Evolutionary conservation across 2,888 invertebrate genomes (phyloP), one percentile per base, ranked within the genome.

Genomic region (Polyommatus icarus): DNA sequence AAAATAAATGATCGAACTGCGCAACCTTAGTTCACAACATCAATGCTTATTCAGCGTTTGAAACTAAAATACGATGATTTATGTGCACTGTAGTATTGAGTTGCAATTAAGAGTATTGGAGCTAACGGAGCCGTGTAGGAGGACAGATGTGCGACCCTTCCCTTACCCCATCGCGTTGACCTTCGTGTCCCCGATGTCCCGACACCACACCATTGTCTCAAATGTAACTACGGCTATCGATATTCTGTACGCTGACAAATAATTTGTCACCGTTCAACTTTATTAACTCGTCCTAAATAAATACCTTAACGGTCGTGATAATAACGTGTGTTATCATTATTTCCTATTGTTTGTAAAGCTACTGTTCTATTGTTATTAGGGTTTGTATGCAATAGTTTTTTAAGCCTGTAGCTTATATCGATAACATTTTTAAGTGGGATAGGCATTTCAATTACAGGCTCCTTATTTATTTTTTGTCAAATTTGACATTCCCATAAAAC

Each of bases 31-130:
- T 67, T 15, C 24, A 18, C 5, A 15, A 29, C n/a, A 72, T 72
- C 40, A 36, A 72, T 36, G 20, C 15, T 54, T 75, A 75, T 54
- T 75, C 75, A 75, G 75, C 59, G 50, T 76, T 76, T 40, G 73
- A 76, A 76, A 76, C 76, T 59, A 59, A 76, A 57, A 32, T 57
- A 83, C 82, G 83, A 83, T 84, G 84, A 84, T 83, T 85, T 82
- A 85, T 86, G 84, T 85, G 85, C 84, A 46, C 46, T 46, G 46
- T 46, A 90, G 91, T 93, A 92, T 93, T 90, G 90, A 87, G 87
- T 92, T 92, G 91, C 93, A 94, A 93, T 93, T 93, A 92, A 92
- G 92, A 91, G 88, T 90, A 88, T 90, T 88, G 87, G 84, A 83
- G 91, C 89, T 90, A 91, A 88, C 87, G 84, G 85, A 85, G 85